These are phyloP conservation scores for Pterocles orientalis DNA, from an alignment of 2,113 vertebrate species.

Conservation along the genomic window DNA sequence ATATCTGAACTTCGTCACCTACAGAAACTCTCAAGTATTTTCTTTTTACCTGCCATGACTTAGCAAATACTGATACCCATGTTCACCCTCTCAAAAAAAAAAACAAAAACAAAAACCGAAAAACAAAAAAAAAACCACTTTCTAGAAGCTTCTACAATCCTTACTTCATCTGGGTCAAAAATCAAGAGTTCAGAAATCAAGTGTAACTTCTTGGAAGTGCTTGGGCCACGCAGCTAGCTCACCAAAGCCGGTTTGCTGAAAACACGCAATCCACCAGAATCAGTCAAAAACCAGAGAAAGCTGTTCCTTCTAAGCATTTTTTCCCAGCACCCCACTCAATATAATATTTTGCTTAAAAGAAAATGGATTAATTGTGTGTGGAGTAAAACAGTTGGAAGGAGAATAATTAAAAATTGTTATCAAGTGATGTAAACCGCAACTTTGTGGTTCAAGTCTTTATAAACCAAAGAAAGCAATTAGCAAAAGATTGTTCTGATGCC, in stretches of 20 bases:
- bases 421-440: neutral
- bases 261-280: neutral
- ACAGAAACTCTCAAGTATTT: neutral
- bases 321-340: neutral
- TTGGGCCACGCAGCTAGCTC: neutral
- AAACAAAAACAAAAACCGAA: too few species aligned
- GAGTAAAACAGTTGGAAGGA: conserved; percentile 15
- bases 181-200: neutral
- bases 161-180: neutral
- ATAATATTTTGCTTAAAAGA: neutral
- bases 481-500: neutral
- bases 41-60: neutral
- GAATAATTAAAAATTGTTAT: conserved; percentile 21
- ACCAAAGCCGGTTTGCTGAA: neutral
- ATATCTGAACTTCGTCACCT: neutral
- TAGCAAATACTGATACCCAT: neutral
- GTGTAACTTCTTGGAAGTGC: neutral
- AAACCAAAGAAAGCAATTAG: conserved; percentile 53
- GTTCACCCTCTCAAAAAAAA: neutral
- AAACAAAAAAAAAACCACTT: neutral
- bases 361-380: conserved; percentile 14
- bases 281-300: neutral
- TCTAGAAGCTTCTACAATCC: neutral
- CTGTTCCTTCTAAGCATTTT: neutral
- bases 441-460: conserved; percentile 15